These are phyloP conservation scores for Neodiprion fabricii DNA, from an alignment of 1,140 invertebrate species.

Conservation along the genomic window DNA sequence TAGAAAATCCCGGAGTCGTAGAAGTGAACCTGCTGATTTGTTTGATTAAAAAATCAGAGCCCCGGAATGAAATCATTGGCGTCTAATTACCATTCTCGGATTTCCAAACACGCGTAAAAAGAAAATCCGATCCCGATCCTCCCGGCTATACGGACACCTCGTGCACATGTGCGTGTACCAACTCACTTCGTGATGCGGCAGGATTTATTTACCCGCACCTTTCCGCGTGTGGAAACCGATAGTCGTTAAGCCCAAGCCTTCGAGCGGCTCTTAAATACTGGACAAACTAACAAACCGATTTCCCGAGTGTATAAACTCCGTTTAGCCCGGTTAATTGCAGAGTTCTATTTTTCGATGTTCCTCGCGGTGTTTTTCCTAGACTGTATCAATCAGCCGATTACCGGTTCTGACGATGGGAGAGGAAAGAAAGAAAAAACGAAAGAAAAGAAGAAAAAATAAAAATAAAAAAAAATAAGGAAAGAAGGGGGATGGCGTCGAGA, in stretches of 20 bases:
- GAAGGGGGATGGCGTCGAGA: background rate
- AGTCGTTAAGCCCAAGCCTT: background rate
- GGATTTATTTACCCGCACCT: background rate
- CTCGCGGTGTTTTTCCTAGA: background rate
- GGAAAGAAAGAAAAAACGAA: too few species aligned
- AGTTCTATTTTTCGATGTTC: background rate
- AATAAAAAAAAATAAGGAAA: background rate
- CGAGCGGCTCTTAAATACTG: background rate
- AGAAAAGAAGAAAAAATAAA: too few species aligned
- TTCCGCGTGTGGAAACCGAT: background rate
- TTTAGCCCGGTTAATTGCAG: background rate
- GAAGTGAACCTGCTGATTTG: background rate
- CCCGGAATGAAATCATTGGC: background rate
- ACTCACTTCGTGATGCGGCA: background rate
- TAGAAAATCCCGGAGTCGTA: too few species aligned
- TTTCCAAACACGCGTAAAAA: too few species aligned
- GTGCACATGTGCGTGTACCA: background rate
- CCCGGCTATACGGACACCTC: background rate
- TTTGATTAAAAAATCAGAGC: background rate
- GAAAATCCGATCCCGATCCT: too few species aligned
- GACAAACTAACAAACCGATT: slow-evolving; percentile 4
- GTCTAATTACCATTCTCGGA: background rate
- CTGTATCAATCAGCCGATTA: slow-evolving; percentile 2
- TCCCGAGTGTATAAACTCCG: background rate
- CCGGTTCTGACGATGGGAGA: background rate